These are phyloP conservation scores for Drosophila kambysellisi DNA, from an alignment of 2,888 invertebrate species.

Conservation along the genomic window DNA sequence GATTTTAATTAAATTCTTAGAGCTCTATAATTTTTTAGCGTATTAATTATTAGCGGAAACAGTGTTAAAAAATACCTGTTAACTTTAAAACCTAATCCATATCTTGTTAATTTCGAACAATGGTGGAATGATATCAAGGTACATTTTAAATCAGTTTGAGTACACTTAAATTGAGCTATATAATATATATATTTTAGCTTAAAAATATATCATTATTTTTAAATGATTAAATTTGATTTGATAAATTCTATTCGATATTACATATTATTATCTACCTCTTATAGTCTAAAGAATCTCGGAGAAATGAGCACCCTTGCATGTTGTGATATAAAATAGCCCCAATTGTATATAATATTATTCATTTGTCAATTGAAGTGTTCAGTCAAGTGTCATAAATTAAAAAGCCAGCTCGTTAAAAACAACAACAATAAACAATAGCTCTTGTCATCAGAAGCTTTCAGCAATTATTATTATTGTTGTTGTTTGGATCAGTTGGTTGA, in stretches of 20 bases:
- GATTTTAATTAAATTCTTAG: not conserved
- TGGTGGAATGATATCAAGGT: not conserved
- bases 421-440: slow-evolving; percentile 23
- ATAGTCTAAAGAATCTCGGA: not conserved
- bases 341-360: slow-evolving; percentile 11
- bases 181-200: not conserved
- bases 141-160: not conserved
- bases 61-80: not conserved
- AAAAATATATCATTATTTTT: not conserved
- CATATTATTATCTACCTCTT: not conserved
- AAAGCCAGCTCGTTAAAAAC: slow-evolving; percentile 15
- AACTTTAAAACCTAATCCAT: not conserved
- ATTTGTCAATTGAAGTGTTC: slow-evolving; percentile 29
- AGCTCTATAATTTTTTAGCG: not conserved
- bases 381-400: slow-evolving; percentile 39
- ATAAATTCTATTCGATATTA: not conserved
- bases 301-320: not conserved
- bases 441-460: slow-evolving; percentile 12
- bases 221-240: not conserved
- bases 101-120: not conserved
- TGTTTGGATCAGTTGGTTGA: slow-evolving; percentile 15
- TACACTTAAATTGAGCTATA: not conserved
- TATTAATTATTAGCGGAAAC: not conserved
- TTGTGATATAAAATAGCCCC: slow-evolving; percentile 7
- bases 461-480: slow-evolving; percentile 32